These are phyloP conservation scores for Psilanteris sp. DNA, from an alignment of 1,140 invertebrate genomes.

Conservation along the genomic window DNA sequence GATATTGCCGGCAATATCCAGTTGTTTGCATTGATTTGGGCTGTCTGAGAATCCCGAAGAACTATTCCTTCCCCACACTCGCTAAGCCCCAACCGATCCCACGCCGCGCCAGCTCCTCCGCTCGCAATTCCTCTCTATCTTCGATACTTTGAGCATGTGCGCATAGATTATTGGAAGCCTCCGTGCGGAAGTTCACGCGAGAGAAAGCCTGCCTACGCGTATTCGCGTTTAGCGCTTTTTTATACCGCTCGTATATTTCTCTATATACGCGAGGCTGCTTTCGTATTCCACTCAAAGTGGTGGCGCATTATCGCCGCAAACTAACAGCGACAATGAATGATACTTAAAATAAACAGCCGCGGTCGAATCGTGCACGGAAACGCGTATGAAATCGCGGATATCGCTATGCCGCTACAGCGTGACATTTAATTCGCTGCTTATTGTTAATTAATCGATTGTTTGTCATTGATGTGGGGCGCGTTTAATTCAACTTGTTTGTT, in stretches of 20 bases:
- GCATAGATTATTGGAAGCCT: constrained; percentile 72
- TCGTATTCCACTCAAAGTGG: constrained; percentile 53
- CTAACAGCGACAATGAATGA: constrained; percentile 44
- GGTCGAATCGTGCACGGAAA: too few species aligned
- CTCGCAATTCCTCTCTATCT: constrained; percentile 55
- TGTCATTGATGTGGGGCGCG: too few species aligned
- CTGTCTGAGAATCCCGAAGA: constrained; percentile 73
- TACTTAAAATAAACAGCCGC: too few species aligned
- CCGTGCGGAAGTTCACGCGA: constrained; percentile 65
- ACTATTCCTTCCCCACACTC: constrained; percentile 67
- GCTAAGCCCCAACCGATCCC: constrained; percentile 40
- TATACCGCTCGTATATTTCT: constrained; percentile 57
- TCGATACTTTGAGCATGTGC: constrained; percentile 66
- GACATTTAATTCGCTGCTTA: too few species aligned
- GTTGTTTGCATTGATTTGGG: constrained; percentile 76
- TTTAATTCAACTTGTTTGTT: too few species aligned
- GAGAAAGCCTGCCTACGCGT: constrained; percentile 53
- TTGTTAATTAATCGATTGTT: too few species aligned
- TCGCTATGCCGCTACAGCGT: too few species aligned
- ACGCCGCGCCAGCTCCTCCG: constrained; percentile 28
- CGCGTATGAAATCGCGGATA: too few species aligned
- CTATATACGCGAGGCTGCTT: constrained; percentile 35
- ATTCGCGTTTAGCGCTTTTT: constrained; percentile 66
- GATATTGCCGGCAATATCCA: constrained; percentile 76
- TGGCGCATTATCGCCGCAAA: constrained; percentile 40